phyloP scores from a whole-genome alignment of 2,113 vertebrate genomes.

The Leucopternis melanops region DNA sequence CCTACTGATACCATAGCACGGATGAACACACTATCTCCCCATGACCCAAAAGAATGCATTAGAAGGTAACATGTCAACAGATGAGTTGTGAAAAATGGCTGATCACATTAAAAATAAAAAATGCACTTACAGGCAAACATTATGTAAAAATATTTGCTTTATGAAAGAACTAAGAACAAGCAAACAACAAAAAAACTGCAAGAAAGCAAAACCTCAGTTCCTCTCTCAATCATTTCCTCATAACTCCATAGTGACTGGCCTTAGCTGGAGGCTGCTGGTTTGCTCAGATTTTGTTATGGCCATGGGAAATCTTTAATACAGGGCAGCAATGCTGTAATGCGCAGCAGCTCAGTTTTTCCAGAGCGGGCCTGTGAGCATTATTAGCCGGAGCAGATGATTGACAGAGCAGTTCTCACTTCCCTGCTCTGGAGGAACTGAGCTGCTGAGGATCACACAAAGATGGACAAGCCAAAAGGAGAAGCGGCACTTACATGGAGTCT shows the following conservation, averaged over 20 bases:
- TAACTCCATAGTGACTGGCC: background rate
- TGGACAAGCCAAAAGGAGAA: background rate
- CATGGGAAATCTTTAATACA: background rate
- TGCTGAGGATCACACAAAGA: background rate
- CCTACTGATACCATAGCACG: background rate
- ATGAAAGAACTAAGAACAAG: background rate
- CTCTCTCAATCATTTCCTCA: background rate
- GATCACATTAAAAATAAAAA: background rate
- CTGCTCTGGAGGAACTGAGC: background rate
- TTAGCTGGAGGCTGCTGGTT: background rate
- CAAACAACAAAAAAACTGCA: background rate
- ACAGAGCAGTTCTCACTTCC: background rate
- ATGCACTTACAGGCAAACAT: background rate
- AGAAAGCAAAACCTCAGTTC: background rate
- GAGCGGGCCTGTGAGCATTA: background rate
- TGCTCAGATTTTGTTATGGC: background rate
- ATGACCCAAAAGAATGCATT: background rate
- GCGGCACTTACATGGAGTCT: background rate
- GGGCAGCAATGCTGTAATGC: background rate
- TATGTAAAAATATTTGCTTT: slow-evolving; percentile 8
- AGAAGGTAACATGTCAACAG: background rate
- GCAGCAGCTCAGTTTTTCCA: background rate
- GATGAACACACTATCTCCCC: background rate
- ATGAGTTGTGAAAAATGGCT: slow-evolving; percentile 9
- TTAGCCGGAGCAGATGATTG: background rate